These are phyloP conservation scores for Anguilla megastoma DNA, from an alignment of 2,797 vertebrate species.

Conservation along the genomic window DNA sequence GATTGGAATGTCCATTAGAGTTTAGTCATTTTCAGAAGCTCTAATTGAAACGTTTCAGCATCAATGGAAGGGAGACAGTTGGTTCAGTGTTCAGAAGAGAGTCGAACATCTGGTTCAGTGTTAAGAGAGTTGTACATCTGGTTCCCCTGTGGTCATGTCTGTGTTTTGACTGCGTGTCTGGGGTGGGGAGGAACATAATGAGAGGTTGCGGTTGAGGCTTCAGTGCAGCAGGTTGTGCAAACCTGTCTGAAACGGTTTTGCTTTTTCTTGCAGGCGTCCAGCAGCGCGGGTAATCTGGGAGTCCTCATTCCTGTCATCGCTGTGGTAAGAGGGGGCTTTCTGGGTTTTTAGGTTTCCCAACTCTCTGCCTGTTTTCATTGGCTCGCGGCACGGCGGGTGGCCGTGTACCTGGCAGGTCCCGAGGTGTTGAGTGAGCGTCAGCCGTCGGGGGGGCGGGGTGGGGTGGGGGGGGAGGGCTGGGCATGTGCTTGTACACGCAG, in stretches of 20 bases:
- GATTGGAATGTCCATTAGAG: no score
- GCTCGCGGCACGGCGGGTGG: not conserved
- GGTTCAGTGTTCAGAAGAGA: no score
- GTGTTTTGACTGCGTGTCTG: no score
- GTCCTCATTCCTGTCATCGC: slow-evolving; percentile 97
- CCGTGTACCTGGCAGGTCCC: not conserved
- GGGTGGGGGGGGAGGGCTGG: not conserved
- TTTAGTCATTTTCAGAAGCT: no score
- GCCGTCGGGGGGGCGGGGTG: no score
- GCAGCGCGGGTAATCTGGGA: slow-evolving; percentile 97
- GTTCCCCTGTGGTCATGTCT: no score
- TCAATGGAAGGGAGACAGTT: no score
- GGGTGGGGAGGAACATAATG: no score
- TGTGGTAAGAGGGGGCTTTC: slow-evolving; percentile 78
- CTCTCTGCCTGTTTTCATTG: not conserved
- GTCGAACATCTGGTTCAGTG: no score
- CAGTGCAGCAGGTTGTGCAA: not conserved
- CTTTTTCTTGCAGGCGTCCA: slow-evolving; percentile 84
- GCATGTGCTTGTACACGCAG: not conserved
- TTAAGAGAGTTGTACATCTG: no score
- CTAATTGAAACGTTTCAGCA: no score
- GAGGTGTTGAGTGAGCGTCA: not conserved
- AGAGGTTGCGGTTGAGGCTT: no score
- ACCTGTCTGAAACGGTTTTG: not conserved
- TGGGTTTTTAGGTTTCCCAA: not conserved